Evolutionary conservation across 2,797 vertebrate genomes (phyloP), one percentile per base, ranked within the genome.

Genomic region (Tapera naevia): DNA sequence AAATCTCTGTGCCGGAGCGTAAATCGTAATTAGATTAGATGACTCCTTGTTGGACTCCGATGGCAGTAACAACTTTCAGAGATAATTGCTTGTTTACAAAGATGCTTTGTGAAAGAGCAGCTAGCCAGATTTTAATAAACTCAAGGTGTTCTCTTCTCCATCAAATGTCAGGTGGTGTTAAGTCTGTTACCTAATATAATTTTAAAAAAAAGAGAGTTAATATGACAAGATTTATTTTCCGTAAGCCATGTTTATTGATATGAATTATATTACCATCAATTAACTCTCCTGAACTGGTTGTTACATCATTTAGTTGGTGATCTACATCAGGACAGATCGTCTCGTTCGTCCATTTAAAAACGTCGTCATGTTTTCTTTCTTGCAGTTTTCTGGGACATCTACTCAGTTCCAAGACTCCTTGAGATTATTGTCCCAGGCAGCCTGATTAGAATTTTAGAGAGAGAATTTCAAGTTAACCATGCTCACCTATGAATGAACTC

Each of bases 201-300:
- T 54, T 23, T 6, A 2, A 57, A 66, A 85, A 86, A 84, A 62
- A 35, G 19, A 11, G 88, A 84, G 28, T 85, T 82, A 76, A 37
- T 73, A 60, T 57, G 78, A 76, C 64, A 93, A 87, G 84, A 86
- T 92, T 84, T 87, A 33, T 93, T 76, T 92, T 91, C 37, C 8
- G 15, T 83, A 73, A 91, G 19, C 22, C 27, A 16, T 30, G 19
- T 66, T 91, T 75, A 57, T 46, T 89, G 61, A 82, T 87, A 91
- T 74, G 84, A 91, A 82, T 86, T 65, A 22, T 54, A 65, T 87
- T 69, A 51, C 16, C 5, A 60, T 33, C 46, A 57, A 82, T 93
- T 91, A 91, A 53, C 18, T 71, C 35, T 82, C 24, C 24, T 80
- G 50, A 54, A 8, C 50, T 0, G 3, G 7, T 45, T 82, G 37